Evolutionary conservation across 1,140 invertebrate species (phyloP).

Genomic region (Eulimnadia texana): DNA sequence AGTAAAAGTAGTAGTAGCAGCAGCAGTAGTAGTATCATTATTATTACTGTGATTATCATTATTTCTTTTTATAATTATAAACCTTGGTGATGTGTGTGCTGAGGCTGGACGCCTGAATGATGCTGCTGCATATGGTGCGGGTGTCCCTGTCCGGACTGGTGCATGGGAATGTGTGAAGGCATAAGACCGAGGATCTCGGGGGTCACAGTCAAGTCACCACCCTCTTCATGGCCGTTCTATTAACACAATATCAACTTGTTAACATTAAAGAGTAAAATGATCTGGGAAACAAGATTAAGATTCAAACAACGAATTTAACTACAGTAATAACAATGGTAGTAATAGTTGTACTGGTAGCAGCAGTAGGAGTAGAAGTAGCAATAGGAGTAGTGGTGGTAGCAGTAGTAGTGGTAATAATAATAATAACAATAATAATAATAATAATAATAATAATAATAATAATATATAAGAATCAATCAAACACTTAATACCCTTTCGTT

Average conservation of each 20-base stretch:
- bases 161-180: slow-evolving; percentile 31
- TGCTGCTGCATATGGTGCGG: not conserved
- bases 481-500: not conserved
- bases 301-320: too few relatives aligned
- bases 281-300: too few relatives aligned
- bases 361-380: too few relatives aligned
- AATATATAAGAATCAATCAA: not conserved
- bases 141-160: not conserved
- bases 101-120: slow-evolving; percentile 6
- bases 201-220: slow-evolving; percentile 40
- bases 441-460: not conserved
- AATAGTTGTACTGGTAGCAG: too few relatives aligned
- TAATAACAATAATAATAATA: too few relatives aligned
- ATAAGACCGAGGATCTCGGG: slow-evolving; percentile 47
- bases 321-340: too few relatives aligned
- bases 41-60: too few relatives aligned
- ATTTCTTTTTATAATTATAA: not conserved
- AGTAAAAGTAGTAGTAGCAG: too few relatives aligned
- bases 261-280: not conserved
- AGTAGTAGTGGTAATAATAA: too few relatives aligned
- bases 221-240: slow-evolving; percentile 12
- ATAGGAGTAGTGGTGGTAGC: too few relatives aligned
- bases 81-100: slow-evolving; percentile 3
- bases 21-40: too few relatives aligned
- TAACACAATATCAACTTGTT: not conserved